Evolutionary conservation across 2,888 invertebrate species (phyloP).

Genomic region (Selenia dentaria): DNA sequence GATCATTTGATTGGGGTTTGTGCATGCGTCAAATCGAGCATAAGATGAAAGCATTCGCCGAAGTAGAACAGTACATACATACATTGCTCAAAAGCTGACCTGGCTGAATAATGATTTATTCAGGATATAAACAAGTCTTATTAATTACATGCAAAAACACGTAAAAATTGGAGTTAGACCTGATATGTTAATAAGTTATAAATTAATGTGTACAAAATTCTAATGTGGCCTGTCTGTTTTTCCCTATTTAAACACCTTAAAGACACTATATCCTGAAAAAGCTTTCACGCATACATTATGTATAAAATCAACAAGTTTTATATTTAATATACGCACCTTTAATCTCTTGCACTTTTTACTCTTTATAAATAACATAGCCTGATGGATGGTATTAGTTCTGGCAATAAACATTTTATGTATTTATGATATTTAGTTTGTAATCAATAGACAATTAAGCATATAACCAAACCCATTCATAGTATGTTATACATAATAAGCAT

Average conservation of each 20-base stretch:
- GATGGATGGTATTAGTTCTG: slow-evolving; percentile 1
- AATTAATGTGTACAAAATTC: slow-evolving; percentile 4
- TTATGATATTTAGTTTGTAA: slow-evolving; percentile 2
- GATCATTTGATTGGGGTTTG: slow-evolving; percentile 42
- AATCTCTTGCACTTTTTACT: slow-evolving; percentile 25
- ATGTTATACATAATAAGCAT: too few species aligned
- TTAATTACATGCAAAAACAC: background rate
- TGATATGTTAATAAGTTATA: background rate
- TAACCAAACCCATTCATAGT: background rate
- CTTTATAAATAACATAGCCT: slow-evolving; percentile 7
- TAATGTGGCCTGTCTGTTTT: slow-evolving; percentile 4
- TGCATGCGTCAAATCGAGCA: slow-evolving; percentile 54
- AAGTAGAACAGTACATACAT: slow-evolving; percentile 27
- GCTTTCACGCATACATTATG: slow-evolving; percentile 28
- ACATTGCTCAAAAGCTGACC: slow-evolving; percentile 25
- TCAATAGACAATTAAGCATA: background rate
- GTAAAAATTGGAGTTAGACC: background rate
- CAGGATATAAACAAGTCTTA: slow-evolving; percentile 37
- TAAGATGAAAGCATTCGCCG: slow-evolving; percentile 23
- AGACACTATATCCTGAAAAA: slow-evolving; percentile 38
- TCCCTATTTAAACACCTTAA: slow-evolving; percentile 12
- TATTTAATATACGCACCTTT: slow-evolving; percentile 20
- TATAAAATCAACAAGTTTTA: slow-evolving; percentile 16
- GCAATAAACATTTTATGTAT: background rate
- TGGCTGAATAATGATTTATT: slow-evolving; percentile 25